Evolutionary conservation across 1,140 invertebrate species (phyloP).

Genomic region (Bombus balteatus): DNA sequence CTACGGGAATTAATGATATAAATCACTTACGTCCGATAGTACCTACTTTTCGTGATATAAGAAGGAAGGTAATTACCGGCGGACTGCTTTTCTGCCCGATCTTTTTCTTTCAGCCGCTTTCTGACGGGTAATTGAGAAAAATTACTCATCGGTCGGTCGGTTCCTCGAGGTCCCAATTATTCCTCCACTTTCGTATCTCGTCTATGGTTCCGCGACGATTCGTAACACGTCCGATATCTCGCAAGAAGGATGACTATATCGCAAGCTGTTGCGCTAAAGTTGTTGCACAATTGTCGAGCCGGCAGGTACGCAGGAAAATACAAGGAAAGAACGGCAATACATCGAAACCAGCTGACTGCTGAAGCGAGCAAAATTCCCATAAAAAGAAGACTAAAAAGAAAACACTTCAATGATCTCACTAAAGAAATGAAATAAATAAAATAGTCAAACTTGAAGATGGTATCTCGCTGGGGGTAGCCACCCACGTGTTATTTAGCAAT

Average conservation of each 20-base stretch:
- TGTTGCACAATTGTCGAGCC: too few species aligned
- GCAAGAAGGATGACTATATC: neutral
- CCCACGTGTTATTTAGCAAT: too few species aligned
- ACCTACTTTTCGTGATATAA: constrained; percentile 14
- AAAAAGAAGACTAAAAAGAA: too few species aligned
- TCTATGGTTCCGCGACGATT: neutral
- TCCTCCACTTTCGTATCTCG: neutral
- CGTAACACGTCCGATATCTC: neutral
- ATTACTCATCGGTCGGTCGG: constrained; percentile 23
- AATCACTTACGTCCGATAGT: constrained; percentile 24
- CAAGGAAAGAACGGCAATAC: too few species aligned
- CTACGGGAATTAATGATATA: constrained; percentile 25
- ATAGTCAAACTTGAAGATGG: too few species aligned
- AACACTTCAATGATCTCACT: too few species aligned
- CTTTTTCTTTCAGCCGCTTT: neutral
- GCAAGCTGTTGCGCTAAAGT: neutral
- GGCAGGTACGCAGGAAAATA: too few species aligned
- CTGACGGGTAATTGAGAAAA: constrained; percentile 34
- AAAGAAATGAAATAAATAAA: too few species aligned
- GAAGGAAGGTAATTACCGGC: constrained; percentile 20
- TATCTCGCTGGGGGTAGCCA: too few species aligned
- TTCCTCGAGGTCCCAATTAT: constrained; percentile 17
- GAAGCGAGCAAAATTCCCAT: too few species aligned
- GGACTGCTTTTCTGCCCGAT: neutral
- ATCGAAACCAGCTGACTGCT: too few species aligned